These are phyloP conservation scores for Eupithecia exiguata DNA, from an alignment of 2,888 invertebrate species.

Conservation along the genomic window DNA sequence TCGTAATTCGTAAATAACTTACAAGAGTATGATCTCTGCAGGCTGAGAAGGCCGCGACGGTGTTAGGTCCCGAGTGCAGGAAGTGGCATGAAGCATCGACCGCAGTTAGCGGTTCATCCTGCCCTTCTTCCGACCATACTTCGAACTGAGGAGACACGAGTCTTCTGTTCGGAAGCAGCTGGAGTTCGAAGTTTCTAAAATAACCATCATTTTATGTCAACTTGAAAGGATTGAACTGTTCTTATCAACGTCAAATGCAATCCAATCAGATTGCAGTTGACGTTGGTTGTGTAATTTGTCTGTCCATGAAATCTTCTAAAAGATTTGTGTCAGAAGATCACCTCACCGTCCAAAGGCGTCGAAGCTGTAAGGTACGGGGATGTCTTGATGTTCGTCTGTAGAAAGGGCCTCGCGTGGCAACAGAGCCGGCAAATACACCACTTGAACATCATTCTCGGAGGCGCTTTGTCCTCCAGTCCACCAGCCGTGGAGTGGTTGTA, in stretches of 20 bases:
- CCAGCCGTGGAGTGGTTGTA: slow-evolving; percentile 65
- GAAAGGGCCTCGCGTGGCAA: slow-evolving; percentile 76
- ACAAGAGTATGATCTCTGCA: slow-evolving; percentile 86
- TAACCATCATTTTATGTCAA: slow-evolving; percentile 20
- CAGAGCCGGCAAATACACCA: slow-evolving; percentile 84
- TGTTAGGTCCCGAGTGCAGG: slow-evolving; percentile 82
- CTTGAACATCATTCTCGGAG: slow-evolving; percentile 81
- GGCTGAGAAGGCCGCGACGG: slow-evolving; percentile 87
- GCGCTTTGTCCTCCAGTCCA: slow-evolving; percentile 56
- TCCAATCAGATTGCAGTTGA: background rate
- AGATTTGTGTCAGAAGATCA: slow-evolving; percentile 8
- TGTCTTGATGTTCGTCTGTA: slow-evolving; percentile 61
- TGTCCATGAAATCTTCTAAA: background rate
- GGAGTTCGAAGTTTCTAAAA: slow-evolving; percentile 84
- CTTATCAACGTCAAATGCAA: background rate
- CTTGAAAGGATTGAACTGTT: background rate
- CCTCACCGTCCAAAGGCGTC: slow-evolving; percentile 85
- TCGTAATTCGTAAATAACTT: slow-evolving; percentile 53
- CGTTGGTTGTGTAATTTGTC: background rate
- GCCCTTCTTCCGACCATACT: slow-evolving; percentile 80
- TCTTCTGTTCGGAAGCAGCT: slow-evolving; percentile 85
- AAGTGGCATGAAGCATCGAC: slow-evolving; percentile 85
- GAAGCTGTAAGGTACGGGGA: slow-evolving; percentile 83
- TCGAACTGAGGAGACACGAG: slow-evolving; percentile 85
- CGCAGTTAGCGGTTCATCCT: slow-evolving; percentile 66